Evolutionary conservation across 2,797 vertebrate species (phyloP), one percentile per base, ranked within the genome.

Genomic region (Aotus griseimembra): DNA sequence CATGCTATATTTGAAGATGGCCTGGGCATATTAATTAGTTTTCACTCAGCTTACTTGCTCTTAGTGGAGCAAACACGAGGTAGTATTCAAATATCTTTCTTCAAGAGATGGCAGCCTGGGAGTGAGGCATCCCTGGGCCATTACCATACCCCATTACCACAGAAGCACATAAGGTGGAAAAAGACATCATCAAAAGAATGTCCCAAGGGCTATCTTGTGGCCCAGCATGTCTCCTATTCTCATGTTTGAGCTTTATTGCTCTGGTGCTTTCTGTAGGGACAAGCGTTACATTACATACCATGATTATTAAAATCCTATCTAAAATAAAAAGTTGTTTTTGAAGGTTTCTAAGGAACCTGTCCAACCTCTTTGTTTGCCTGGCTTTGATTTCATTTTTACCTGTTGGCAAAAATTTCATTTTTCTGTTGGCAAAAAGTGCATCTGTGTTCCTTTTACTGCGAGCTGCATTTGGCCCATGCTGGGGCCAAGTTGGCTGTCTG

Each of bases 231-330:
- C 84, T 96, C 46, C 73, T 85, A 4, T 84, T 97, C 50, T 19
- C 0, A 2, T 57, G 3, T 90, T 73, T 64, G 73, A 97, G 52
- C 83, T 93, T 57, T 44, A 90, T 14, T 0, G 70, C 70, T 94
- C 67, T 12, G 88, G 0, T 87, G 61, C 82, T 90, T 97, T 95
- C 96, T 46, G 13, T 94, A 82, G 94, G 92, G 93, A 88, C 90
- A 12, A 36, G 80, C 72, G 46, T 93, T 84, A 95, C 82, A 90
- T 87, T 92, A 92, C 58, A 88, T 1, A 0, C 83, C 50, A 30
- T 79, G 90, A 93, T 92, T 50, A 33, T 84, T 84, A 72, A 97
- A 98, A 95, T 73, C n/a, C n/a, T 80, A 94, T 97, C 98, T 96
- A 93, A 96, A 93, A 17, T 0, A 83, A 92, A 98, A 94, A 77